These are phyloP conservation scores for Cheilosia urbana DNA, from an alignment of 2,888 invertebrate species.

Conservation along the genomic window DNA sequence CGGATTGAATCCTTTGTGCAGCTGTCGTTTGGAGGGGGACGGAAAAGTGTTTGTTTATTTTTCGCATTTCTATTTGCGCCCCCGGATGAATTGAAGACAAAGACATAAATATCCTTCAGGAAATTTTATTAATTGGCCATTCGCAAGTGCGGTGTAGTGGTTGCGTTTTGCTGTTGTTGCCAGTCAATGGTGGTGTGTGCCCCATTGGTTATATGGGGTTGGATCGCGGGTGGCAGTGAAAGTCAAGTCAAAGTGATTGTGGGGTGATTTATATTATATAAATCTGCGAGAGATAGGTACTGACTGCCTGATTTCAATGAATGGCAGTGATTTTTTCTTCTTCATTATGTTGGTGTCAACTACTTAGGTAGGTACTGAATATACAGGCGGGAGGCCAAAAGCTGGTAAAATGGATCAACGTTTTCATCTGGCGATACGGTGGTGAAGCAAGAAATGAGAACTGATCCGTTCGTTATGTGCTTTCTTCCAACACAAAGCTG, in stretches of 20 bases:
- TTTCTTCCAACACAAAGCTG: too few relatives aligned
- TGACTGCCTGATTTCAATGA: constrained; percentile 51
- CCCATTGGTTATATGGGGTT: background rate
- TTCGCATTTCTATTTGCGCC: constrained; percentile 23
- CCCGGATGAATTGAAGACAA: constrained; percentile 64
- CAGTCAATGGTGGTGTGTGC: constrained; percentile 18
- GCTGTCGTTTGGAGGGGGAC: constrained; percentile 43
- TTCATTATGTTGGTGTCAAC: background rate
- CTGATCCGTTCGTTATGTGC: too few relatives aligned
- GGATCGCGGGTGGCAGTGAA: background rate
- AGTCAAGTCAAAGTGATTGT: constrained; percentile 59
- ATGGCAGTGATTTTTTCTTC: constrained; percentile 32
- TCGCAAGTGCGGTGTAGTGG: constrained; percentile 66
- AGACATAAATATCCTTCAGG: constrained; percentile 74
- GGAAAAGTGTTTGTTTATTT: constrained; percentile 48
- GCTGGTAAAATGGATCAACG: too few relatives aligned
- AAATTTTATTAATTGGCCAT: constrained; percentile 73
- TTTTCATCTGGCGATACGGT: too few relatives aligned
- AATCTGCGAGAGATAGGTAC: constrained; percentile 26
- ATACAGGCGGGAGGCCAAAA: background rate
- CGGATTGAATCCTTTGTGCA: constrained; percentile 72
- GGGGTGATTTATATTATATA: constrained; percentile 62
- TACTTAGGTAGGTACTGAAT: background rate
- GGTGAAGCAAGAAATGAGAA: background rate
- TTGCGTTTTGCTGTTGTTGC: constrained; percentile 34